Percentiles rank a stretch among this genome's conserved stretches.
Evolutionary conservation across 2,888 invertebrate species (phyloP).

Genomic region (Timema cristinae): DNA sequence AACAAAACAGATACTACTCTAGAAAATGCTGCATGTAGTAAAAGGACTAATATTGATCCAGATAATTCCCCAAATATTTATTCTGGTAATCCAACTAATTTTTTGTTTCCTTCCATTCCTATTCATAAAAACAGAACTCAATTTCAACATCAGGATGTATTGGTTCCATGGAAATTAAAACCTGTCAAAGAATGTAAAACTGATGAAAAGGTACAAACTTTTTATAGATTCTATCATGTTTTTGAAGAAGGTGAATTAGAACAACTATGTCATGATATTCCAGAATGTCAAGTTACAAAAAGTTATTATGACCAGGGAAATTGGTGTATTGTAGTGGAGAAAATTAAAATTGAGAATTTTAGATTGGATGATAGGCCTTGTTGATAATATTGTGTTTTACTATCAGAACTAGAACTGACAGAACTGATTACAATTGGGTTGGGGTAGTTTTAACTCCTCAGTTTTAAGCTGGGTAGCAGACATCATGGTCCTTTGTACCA

Average conservation of each 20-base stretch:
- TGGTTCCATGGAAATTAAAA: slow-evolving; percentile 93
- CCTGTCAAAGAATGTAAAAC: slow-evolving; percentile 29
- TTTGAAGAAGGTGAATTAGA: slow-evolving; percentile 82
- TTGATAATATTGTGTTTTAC: too few species aligned
- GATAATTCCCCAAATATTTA: too few species aligned
- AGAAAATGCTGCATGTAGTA: not conserved
- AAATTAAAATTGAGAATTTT: slow-evolving; percentile 39
- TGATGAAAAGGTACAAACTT: slow-evolving; percentile 48
- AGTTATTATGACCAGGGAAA: slow-evolving; percentile 96
- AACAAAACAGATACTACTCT: not conserved
- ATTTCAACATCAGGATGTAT: slow-evolving; percentile 83
- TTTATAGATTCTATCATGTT: slow-evolving; percentile 89
- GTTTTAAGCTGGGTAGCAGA: too few species aligned
- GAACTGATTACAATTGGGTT: too few species aligned
- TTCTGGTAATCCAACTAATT: not conserved
- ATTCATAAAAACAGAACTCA: slow-evolving; percentile 88
- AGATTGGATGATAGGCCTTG: too few species aligned
- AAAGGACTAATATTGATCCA: too few species aligned
- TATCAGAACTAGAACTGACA: too few species aligned
- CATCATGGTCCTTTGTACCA: too few species aligned
- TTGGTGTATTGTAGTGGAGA: slow-evolving; percentile 82
- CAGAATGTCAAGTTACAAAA: slow-evolving; percentile 53
- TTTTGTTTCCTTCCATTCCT: slow-evolving; percentile 50
- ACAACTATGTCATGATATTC: slow-evolving; percentile 54
- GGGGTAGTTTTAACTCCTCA: too few species aligned